These are phyloP conservation scores for Amphimallon solstitiale DNA, from an alignment of 2,888 invertebrate genomes.

Conservation along the genomic window DNA sequence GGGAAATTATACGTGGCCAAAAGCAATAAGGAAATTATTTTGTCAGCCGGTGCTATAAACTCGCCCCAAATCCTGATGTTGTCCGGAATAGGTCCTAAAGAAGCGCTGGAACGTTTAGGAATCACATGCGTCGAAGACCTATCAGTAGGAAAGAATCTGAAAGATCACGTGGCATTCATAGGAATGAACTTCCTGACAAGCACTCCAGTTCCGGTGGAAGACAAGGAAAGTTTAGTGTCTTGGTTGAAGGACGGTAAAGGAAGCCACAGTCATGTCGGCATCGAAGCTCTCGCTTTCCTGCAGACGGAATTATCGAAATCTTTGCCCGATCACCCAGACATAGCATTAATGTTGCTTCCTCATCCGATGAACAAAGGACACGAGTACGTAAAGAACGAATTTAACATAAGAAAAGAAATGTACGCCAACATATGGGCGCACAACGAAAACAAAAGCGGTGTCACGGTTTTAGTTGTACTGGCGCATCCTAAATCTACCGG, in stretches of 20 bases:
- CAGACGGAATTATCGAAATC: constrained; percentile 54
- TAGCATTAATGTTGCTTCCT: constrained; percentile 53
- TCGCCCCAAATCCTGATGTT: constrained; percentile 83
- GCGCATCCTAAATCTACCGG: constrained; percentile 81
- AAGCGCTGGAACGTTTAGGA: constrained; percentile 68
- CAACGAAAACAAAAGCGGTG: constrained; percentile 63
- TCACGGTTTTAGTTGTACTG: constrained; percentile 73
- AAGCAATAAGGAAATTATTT: constrained; percentile 77
- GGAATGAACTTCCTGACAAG: constrained; percentile 67
- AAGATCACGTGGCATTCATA: constrained; percentile 69
- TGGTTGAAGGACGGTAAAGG: constrained; percentile 57
- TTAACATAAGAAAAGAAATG: constrained; percentile 66
- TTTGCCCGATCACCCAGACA: constrained; percentile 52
- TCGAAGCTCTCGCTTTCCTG: constrained; percentile 51
- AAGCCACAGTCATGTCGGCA: constrained; percentile 50
- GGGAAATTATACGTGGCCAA: constrained; percentile 66
- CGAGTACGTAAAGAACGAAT: constrained; percentile 55
- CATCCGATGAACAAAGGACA: constrained; percentile 45
- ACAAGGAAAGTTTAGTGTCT: constrained; percentile 56
- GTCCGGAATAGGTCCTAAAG: constrained; percentile 78
- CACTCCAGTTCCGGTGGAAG: constrained; percentile 59
- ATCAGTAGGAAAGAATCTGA: constrained; percentile 71
- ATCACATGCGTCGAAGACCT: constrained; percentile 78
- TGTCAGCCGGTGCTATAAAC: constrained; percentile 80
- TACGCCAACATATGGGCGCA: constrained; percentile 67